phyloP scores from a whole-genome alignment of 1,140 invertebrate genomes.

The Cylas formicarius region DNA sequence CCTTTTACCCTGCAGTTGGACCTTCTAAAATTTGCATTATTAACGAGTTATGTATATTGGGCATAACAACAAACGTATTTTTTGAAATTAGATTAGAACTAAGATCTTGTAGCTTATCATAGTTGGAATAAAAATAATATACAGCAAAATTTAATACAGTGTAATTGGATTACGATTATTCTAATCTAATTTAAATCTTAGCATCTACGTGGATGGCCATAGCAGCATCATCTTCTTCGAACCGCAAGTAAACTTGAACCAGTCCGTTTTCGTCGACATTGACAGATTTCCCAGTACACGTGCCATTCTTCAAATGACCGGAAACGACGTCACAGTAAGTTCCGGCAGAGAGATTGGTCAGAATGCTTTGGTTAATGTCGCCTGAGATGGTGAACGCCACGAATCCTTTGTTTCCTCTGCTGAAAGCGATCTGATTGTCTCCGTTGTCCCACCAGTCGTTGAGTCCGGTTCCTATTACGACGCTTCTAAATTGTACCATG shows the following conservation, averaged over 20 bases:
- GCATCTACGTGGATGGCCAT: slow-evolving; percentile 62
- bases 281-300: slow-evolving; percentile 64
- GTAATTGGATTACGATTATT: too few species aligned
- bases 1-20: too few species aligned
- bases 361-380: slow-evolving; percentile 49
- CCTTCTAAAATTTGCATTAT: too few species aligned
- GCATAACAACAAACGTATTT: too few species aligned
- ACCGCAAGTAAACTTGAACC: slow-evolving; percentile 55
- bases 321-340: slow-evolving; percentile 80
- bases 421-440: slow-evolving; percentile 69
- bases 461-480: slow-evolving; percentile 48
- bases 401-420: slow-evolving; percentile 61
- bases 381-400: slow-evolving; percentile 62
- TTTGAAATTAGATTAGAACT: too few species aligned
- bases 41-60: too few species aligned
- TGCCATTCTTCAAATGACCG: slow-evolving; percentile 51
- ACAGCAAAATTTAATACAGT: too few species aligned
- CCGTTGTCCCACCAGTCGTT: slow-evolving; percentile 67
- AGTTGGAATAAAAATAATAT: too few species aligned
- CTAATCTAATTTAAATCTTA: slow-evolving; percentile 24
- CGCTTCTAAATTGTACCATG: slow-evolving; percentile 71
- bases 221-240: slow-evolving; percentile 51
- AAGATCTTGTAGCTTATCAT: too few species aligned
- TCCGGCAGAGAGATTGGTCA: slow-evolving; percentile 67
- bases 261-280: slow-evolving; percentile 54